Evolutionary conservation across 2,888 invertebrate species (phyloP).

Genomic region (Thereva unica): DNA sequence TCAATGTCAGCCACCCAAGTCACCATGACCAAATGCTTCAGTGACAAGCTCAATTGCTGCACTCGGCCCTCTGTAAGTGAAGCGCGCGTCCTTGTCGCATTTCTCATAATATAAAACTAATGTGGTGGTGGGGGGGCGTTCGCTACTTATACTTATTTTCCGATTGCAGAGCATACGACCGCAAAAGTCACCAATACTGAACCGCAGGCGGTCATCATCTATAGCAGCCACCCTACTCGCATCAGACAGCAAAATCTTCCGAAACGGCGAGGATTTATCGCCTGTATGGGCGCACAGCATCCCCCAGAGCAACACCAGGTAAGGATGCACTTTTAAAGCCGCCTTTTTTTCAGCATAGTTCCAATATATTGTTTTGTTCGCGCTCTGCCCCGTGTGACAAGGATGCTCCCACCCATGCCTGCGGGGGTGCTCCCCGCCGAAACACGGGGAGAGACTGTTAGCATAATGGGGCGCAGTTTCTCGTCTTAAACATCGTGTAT

Average conservation of each 20-base stretch:
- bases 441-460: too few relatives aligned
- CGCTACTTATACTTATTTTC: not conserved
- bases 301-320: conserved; percentile 43
- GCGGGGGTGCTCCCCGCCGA: too few relatives aligned
- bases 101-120: not conserved
- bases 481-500: too few relatives aligned
- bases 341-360: conserved; percentile 1
- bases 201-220: conserved; percentile 54
- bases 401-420: too few relatives aligned
- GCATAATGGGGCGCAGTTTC: too few relatives aligned
- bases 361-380: not conserved
- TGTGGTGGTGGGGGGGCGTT: not conserved
- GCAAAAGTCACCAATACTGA: conserved; percentile 54
- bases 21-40: conserved; percentile 39
- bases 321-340: conserved; percentile 2
- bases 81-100: conserved; percentile 10
- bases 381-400: not conserved
- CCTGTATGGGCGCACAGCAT: conserved; percentile 34
- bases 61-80: conserved; percentile 39
- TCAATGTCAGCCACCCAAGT: conserved; percentile 38
- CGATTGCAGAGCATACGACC: conserved; percentile 47
- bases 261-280: conserved; percentile 42
- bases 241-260: conserved; percentile 49
- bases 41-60: conserved; percentile 38
- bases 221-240: conserved; percentile 52